Evolutionary conservation across 2,797 vertebrate genomes (phyloP), one percentile per base, ranked within the genome.

Genomic region (Sebastolobus altivelis): DNA sequence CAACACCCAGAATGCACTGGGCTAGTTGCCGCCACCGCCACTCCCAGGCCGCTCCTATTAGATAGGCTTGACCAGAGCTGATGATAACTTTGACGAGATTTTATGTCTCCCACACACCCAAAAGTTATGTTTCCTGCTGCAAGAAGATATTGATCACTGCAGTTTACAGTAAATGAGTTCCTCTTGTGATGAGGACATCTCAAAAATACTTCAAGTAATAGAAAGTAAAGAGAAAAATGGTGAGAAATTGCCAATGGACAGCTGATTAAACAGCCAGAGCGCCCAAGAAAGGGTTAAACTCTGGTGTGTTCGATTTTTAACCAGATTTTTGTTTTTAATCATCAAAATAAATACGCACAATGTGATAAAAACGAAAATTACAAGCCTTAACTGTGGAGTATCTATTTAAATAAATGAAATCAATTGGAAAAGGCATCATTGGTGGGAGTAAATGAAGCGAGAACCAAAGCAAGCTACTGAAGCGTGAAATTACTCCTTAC

Each of bases 401-500:
- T 69, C 56, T 77, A 52, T 82, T 82, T 43, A 79, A 87, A 77
- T 82, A 73, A 80, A 85, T 81, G 2, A 84, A 87, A 80, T 87
- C 38, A 80, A 80, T 84, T 81, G 67, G 72, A 75, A 84, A 75
- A 81, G 38, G 65, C 67, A 79, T 75, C n/a, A 77, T 33, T 83
- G 73, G 72, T 65, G 8, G 63, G 65, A 52, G 77, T 52, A 87
- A 91, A 92, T 86, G 77, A 87, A 91, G 80, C 38, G 16, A 83
- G 65, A 84, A 70, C 68, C 80, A 71, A 72, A 81, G 66, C 29
- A 22, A 70, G 60, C 68, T 38, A 37, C 54, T 22, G 75, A 82
- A 68, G 84, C 84, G 38, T 89, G 86, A 92, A 93, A 92, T 93
- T 70, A 92, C 87, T 87, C 81, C 38, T 75, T 63, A 62, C 55